Evolutionary conservation across 2,797 vertebrate species (phyloP).

Genomic region (Sibirionetta formosa): DNA sequence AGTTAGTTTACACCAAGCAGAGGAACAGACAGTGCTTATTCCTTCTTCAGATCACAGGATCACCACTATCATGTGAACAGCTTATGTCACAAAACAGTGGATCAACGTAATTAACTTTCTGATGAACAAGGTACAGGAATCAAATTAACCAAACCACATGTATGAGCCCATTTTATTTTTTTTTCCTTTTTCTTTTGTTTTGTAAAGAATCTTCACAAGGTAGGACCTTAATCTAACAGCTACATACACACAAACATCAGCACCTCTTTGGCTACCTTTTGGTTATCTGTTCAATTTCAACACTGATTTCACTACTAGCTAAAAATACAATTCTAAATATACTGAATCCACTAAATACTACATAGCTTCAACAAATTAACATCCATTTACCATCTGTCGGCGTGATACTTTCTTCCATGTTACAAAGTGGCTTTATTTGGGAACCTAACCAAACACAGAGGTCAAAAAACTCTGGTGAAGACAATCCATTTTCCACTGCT

Average conservation of each 20-base stretch:
- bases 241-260: neutral
- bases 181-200: neutral
- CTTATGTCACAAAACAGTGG: rapidly evolving
- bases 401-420: slow-evolving; percentile 88
- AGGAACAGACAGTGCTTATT: neutral
- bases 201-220: neutral
- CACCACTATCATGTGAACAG: neutral
- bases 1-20: neutral
- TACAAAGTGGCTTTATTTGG: slow-evolving; percentile 86
- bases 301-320: neutral
- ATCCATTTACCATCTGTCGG: slow-evolving; percentile 83
- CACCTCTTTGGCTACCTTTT: neutral
- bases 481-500: slow-evolving; percentile 88
- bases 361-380: neutral
- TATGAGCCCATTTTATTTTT: neutral
- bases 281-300: neutral
- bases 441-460: slow-evolving; percentile 91
- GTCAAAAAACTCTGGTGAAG: slow-evolving; percentile 88
- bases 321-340: neutral
- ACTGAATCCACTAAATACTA: neutral
- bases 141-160: neutral
- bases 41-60: neutral
- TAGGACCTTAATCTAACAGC: neutral
- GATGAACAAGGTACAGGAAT: neutral
- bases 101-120: neutral